Conservation (phyloP, 2,113 vertebrate genomes). For the Halcyon senegalensis region DNA sequence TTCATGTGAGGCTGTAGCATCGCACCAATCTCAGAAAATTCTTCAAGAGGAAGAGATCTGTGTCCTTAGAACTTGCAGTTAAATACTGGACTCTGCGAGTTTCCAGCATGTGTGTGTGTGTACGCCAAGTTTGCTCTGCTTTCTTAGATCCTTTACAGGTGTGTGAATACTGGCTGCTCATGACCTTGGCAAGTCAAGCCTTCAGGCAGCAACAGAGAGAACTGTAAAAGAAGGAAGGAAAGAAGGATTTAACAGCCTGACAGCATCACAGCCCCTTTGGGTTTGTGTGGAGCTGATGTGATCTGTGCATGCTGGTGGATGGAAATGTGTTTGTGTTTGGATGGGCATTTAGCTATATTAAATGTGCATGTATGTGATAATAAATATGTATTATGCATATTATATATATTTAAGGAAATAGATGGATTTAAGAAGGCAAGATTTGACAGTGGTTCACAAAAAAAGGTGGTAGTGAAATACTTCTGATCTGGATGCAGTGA, state of each 20-base stretch:
- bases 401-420: background rate
- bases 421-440: background rate
- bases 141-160: background rate
- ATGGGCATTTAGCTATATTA: background rate
- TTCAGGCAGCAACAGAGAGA: background rate
- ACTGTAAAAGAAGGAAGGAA: background rate
- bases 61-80: background rate
- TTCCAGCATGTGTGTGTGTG: background rate
- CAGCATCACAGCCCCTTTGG: background rate
- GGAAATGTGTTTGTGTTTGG: background rate
- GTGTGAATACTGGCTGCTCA: background rate
- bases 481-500: background rate
- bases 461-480: background rate
- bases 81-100: background rate
- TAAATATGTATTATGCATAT: background rate
- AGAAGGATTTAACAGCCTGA: conserved; percentile 13
- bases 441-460: background rate
- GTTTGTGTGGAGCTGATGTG: background rate
- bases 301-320: background rate
- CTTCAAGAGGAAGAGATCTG: background rate
- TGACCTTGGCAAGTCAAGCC: conserved; percentile 23
- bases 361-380: background rate
- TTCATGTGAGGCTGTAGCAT: background rate
- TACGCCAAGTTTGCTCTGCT: background rate
- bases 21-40: background rate